Evolutionary conservation across 2,888 invertebrate genomes (phyloP).

Genomic region (Oscheius sp.): DNA sequence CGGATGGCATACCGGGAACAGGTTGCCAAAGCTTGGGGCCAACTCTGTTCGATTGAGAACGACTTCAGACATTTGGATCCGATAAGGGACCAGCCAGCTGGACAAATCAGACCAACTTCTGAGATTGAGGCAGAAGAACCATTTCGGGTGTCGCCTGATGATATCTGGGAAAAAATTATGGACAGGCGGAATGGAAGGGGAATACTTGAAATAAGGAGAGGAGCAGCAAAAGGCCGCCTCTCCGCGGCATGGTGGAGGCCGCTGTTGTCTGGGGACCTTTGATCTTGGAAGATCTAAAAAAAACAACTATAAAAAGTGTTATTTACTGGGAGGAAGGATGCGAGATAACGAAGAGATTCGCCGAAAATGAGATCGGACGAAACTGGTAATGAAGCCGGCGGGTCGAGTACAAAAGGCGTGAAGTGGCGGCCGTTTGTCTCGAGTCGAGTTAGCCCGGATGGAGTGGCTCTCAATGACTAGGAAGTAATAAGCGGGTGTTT

Average conservation of each 20-base stretch:
- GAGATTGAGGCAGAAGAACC: slow-evolving; percentile 36
- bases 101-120: slow-evolving; percentile 66
- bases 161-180: neutral
- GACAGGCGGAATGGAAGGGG: neutral
- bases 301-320: neutral
- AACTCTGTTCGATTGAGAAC: slow-evolving; percentile 65
- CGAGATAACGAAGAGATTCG: neutral
- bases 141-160: slow-evolving; percentile 14
- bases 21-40: slow-evolving; percentile 72
- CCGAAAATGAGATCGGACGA: neutral
- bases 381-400: neutral
- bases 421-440: neutral
- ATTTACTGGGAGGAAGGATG: neutral
- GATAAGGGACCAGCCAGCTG: slow-evolving; percentile 69
- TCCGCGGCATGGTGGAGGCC: slow-evolving; percentile 32
- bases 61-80: slow-evolving; percentile 68
- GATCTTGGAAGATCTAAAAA: slow-evolving; percentile 10
- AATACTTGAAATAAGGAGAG: slow-evolving; percentile 28
- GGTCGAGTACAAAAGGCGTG: neutral
- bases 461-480: slow-evolving; percentile 33
- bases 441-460: neutral
- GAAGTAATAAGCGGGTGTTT: slow-evolving; percentile 34
- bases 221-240: slow-evolving; percentile 28
- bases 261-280: slow-evolving; percentile 2
- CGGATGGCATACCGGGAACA: slow-evolving; percentile 45